These are phyloP conservation scores for Microvelia longipes DNA, from an alignment of 1,140 invertebrate genomes.

Conservation along the genomic window DNA sequence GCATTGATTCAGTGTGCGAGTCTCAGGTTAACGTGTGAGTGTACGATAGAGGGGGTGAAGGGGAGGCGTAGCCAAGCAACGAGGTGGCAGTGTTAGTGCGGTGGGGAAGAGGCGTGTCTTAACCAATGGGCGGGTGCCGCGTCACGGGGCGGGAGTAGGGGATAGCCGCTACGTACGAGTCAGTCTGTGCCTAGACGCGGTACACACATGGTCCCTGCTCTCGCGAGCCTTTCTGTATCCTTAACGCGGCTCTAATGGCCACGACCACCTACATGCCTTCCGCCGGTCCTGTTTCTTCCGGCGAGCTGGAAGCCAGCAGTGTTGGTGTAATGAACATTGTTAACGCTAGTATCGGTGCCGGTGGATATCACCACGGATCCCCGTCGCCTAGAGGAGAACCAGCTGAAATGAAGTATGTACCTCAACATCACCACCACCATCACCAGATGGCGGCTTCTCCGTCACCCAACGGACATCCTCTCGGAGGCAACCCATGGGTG, in stretches of 20 bases:
- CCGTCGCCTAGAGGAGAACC: constrained; percentile 60
- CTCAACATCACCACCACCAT: constrained; percentile 58
- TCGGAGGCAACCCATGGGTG: constrained; percentile 64
- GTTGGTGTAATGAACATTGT: constrained; percentile 47
- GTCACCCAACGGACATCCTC: constrained; percentile 43
- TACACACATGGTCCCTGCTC: constrained; percentile 39
- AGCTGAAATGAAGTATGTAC: constrained; percentile 88
- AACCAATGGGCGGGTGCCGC: constrained; percentile 13
- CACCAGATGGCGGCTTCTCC: constrained; percentile 48
- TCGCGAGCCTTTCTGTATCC: constrained; percentile 22
- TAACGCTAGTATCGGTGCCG: constrained; percentile 33
- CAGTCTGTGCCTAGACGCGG: constrained; percentile 37
- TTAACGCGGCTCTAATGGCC: constrained; percentile 41
- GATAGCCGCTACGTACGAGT: constrained; percentile 18
- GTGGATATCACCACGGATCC: constrained; percentile 50
- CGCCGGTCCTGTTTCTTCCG: constrained; percentile 46
- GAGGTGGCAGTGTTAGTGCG: constrained; percentile 12
- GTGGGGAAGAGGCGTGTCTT: constrained; percentile 14
- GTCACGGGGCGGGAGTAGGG: constrained; percentile 12
- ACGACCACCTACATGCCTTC: constrained; percentile 70
- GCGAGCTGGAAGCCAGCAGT: constrained; percentile 55
- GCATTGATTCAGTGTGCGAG: constrained; percentile 1
- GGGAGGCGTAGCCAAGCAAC: constrained; percentile 6
- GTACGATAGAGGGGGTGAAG: constrained; percentile 6
- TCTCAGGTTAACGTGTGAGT: constrained; percentile 1